A percentile compares a stretch with the other conserved stretches of the same genome.
phyloP scores from a whole-genome alignment of 2,888 invertebrate genomes.

The Rhimphoctona megacephalus region DNA sequence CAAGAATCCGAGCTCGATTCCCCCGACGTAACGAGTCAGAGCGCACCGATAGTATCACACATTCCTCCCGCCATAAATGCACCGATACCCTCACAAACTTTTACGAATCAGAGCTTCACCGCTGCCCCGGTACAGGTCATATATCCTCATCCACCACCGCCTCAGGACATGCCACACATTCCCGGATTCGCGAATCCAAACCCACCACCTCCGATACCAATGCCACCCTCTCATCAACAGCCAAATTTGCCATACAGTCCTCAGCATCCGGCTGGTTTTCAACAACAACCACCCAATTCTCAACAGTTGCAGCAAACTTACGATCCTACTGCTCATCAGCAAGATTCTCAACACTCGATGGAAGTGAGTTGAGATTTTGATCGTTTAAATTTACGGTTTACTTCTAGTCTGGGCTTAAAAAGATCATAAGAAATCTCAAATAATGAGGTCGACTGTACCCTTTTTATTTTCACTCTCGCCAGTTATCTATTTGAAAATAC shows the following conservation, averaged over 20 bases:
- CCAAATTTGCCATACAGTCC: conserved; percentile 81
- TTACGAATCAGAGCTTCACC: conserved; percentile 93
- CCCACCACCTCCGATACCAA: conserved; percentile 86
- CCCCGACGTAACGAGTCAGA: conserved; percentile 87
- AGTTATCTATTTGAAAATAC: background rate
- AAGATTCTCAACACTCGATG: conserved; percentile 69
- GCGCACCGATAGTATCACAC: conserved; percentile 81
- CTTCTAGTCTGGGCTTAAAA: background rate
- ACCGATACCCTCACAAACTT: conserved; percentile 92
- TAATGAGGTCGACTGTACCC: background rate
- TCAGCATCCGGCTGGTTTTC: conserved; percentile 81
- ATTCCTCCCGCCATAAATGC: conserved; percentile 85
- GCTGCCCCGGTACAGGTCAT: conserved; percentile 82
- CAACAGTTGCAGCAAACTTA: conserved; percentile 67
- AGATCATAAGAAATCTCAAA: background rate
- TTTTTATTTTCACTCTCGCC: background rate
- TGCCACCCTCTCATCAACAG: conserved; percentile 86
- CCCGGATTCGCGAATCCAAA: conserved; percentile 86
- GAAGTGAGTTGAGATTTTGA: conserved; percentile 69
- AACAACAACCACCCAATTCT: conserved; percentile 74
- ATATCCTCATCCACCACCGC: conserved; percentile 85
- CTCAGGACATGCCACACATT: conserved; percentile 83
- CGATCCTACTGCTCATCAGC: conserved; percentile 64
- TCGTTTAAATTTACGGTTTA: background rate
- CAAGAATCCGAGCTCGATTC: conserved; percentile 96